A percentile compares a stretch with the other conserved stretches of the same genome.
Evolutionary conservation across 2,797 vertebrate species (phyloP).

Genomic region (Avahi laniger): DNA sequence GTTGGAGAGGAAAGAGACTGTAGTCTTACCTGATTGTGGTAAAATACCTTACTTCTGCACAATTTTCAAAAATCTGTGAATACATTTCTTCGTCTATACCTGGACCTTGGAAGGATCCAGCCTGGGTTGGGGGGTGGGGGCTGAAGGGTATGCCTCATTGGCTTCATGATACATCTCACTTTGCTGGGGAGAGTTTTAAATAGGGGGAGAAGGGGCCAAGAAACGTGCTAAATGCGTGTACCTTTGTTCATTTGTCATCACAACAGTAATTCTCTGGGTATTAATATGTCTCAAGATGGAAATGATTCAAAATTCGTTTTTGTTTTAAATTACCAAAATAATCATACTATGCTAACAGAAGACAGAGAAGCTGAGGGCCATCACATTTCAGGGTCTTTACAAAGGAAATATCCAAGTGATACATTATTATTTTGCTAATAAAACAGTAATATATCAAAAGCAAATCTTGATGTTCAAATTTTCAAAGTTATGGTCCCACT

Average conservation of each 20-base stretch:
- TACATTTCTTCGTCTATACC: neutral
- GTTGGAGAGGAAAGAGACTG: neutral
- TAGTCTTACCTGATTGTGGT: neutral
- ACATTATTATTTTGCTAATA: constrained; percentile 9
- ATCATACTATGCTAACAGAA: neutral
- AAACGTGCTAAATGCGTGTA: neutral
- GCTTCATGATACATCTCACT: neutral
- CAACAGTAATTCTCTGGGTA: neutral
- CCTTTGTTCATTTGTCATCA: neutral
- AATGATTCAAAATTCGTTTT: neutral
- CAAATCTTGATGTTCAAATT: neutral
- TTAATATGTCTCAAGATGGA: neutral
- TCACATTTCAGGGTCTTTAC: neutral
- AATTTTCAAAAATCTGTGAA: neutral
- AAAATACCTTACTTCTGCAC: neutral
- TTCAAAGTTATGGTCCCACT: neutral
- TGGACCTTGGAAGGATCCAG: neutral
- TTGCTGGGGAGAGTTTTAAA: neutral
- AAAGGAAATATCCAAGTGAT: neutral
- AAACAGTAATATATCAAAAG: constrained; percentile 30
- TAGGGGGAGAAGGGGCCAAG: neutral
- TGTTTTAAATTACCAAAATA: constrained; percentile 1
- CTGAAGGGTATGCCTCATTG: neutral
- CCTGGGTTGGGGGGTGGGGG: too few species aligned
- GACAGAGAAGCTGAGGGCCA: neutral